Conservation (phyloP, 2,113 vertebrate genomes). For the Sebastes schlegelii region DNA sequence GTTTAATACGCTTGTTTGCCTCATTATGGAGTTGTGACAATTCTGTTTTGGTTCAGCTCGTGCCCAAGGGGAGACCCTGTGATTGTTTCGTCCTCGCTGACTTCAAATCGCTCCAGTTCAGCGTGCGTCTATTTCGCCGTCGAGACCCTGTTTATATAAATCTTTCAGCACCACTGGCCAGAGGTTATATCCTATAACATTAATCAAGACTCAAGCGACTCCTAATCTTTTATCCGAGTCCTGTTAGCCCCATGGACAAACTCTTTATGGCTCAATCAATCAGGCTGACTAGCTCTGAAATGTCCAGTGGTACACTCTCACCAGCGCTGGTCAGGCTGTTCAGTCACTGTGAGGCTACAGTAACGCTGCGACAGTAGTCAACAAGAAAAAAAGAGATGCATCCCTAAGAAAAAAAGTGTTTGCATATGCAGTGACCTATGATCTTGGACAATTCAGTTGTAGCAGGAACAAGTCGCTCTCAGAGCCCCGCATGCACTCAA, state of each 20-base stretch:
- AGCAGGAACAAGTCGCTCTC: constrained; percentile 24
- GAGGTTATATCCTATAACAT: constrained; percentile 68
- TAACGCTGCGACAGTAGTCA: constrained; percentile 47
- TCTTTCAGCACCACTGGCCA: constrained; percentile 65
- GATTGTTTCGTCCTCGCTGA: constrained; percentile 48
- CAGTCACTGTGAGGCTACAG: constrained; percentile 33
- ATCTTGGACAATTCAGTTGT: constrained; percentile 19
- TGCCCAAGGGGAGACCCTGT: constrained; percentile 45
- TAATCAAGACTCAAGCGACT: constrained; percentile 76
- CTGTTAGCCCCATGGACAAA: constrained; percentile 72
- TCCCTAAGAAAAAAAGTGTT: neutral
- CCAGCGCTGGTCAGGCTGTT: constrained; percentile 44
- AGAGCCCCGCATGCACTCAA: constrained; percentile 8
- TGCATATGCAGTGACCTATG: constrained; percentile 21
- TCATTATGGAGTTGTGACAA: constrained; percentile 50
- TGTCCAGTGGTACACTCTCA: constrained; percentile 58
- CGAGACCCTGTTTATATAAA: constrained; percentile 65
- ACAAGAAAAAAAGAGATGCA: constrained; percentile 12
- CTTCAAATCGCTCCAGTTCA: constrained; percentile 48
- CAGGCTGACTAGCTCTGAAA: constrained; percentile 73
- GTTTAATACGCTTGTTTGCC: constrained; percentile 54
- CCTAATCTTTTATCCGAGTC: constrained; percentile 73
- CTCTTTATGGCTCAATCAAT: constrained; percentile 79
- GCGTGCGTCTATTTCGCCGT: constrained; percentile 40
- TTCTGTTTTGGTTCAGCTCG: constrained; percentile 46